A percentile compares a stretch with the other conserved stretches of the same genome.
Conservation (phyloP, 2,888 invertebrate genomes). For the Ethmia dodecea region DNA sequence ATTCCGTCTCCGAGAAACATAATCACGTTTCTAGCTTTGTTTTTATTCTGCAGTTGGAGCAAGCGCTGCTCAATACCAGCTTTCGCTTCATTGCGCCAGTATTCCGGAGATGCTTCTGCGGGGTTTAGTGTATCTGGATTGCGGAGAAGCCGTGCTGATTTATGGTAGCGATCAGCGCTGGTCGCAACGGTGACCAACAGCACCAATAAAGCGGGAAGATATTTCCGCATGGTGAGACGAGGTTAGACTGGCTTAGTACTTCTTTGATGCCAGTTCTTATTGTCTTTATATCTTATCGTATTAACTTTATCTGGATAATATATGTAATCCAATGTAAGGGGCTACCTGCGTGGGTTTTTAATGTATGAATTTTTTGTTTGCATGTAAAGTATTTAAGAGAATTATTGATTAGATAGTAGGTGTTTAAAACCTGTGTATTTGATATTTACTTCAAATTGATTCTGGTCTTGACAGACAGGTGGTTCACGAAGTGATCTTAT, state of each 20-base stretch:
- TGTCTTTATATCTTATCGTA: conserved; percentile 3
- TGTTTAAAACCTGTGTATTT: no score
- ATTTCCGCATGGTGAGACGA: not conserved
- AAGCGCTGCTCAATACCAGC: conserved; percentile 49
- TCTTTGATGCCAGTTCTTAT: not conserved
- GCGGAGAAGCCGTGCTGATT: not conserved
- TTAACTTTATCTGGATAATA: conserved; percentile 5
- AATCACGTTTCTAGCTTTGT: conserved; percentile 74
- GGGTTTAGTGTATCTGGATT: conserved; percentile 1
- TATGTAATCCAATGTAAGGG: not conserved
- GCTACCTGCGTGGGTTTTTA: no score
- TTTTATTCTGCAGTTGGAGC: conserved; percentile 30
- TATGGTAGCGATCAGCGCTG: conserved; percentile 16
- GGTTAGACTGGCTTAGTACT: not conserved
- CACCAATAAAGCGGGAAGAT: not conserved
- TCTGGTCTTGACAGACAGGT: no score
- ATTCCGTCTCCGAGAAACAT: conserved; percentile 87
- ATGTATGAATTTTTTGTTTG: no score
- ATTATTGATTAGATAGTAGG: no score
- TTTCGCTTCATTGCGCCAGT: conserved; percentile 67
- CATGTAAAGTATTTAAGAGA: no score
- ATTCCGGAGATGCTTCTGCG: conserved; percentile 33
- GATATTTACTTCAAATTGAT: no score
- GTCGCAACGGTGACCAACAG: conserved; percentile 1
- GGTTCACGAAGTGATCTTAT: no score